Evolutionary conservation across 2,113 vertebrate species (phyloP).

Genomic region (Sturnus vulgaris): DNA sequence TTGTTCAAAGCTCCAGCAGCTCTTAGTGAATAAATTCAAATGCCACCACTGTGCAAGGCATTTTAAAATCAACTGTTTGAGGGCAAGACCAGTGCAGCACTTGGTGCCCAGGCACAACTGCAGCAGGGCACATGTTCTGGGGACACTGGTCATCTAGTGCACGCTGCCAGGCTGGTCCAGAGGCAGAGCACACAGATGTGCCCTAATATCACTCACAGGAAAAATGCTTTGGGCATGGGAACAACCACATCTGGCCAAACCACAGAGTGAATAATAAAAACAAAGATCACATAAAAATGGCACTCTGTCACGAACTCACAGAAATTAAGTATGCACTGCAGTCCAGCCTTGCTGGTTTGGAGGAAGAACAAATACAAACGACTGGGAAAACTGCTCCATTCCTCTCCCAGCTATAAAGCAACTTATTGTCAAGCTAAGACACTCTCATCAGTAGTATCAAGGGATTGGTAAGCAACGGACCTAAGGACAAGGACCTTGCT

Average conservation of each 20-base stretch:
- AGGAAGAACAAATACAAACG: not conserved
- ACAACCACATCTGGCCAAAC: not conserved
- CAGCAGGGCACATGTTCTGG: fast-evolving
- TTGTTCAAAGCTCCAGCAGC: not conserved
- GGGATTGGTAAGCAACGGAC: not conserved
- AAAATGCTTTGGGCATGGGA: not conserved
- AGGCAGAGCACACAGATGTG: not conserved
- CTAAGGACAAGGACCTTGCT: not conserved
- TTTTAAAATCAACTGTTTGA: not conserved
- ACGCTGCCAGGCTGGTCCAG: not conserved
- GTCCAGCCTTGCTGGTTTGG: not conserved
- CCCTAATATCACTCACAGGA: fast-evolving
- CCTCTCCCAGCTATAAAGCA: not conserved
- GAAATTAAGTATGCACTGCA: not conserved
- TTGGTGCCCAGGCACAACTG: not conserved
- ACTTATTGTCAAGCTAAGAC: not conserved
- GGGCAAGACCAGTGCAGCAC: not conserved
- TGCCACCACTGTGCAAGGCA: fast-evolving
- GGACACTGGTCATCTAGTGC: not conserved
- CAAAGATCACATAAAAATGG: not conserved
- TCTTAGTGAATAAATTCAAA: not conserved
- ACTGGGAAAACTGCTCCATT: not conserved
- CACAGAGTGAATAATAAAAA: not conserved
- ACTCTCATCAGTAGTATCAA: not conserved
- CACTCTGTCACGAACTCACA: not conserved